These are phyloP conservation scores for Pocota personata DNA, from an alignment of 2,888 invertebrate genomes.

Conservation along the genomic window DNA sequence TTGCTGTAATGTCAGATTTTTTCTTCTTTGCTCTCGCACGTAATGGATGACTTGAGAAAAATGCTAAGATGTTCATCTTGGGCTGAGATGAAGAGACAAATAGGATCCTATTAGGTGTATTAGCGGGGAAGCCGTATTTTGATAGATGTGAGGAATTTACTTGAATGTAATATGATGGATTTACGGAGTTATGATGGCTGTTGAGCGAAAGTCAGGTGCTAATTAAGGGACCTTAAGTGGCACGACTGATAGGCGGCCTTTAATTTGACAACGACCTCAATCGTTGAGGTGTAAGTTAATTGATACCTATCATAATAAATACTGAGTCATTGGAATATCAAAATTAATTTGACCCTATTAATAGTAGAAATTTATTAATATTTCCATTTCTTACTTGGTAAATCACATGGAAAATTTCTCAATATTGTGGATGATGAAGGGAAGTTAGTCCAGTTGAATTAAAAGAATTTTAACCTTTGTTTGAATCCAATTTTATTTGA, in stretches of 20 bases:
- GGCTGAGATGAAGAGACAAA: constrained; percentile 49
- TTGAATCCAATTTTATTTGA: no score
- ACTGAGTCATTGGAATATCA: background rate
- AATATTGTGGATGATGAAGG: no score
- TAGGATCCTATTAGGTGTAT: constrained; percentile 52
- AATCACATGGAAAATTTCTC: no score
- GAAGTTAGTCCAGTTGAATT: no score
- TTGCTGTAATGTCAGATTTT: constrained; percentile 51
- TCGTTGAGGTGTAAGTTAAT: background rate
- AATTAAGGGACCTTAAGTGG: constrained; percentile 27
- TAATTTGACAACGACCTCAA: constrained; percentile 4
- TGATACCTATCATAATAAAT: background rate
- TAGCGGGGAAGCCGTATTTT: constrained; percentile 52
- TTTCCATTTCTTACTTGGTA: no score
- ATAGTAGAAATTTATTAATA: no score
- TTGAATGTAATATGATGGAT: constrained; percentile 33
- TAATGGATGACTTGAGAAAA: constrained; percentile 49
- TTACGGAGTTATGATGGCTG: constrained; percentile 12
- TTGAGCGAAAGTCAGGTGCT: constrained; percentile 47
- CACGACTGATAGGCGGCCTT: constrained; percentile 28
- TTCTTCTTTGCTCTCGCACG: constrained; percentile 27
- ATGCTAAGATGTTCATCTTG: constrained; percentile 20
- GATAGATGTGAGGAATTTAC: constrained; percentile 45
- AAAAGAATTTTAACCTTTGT: no score
- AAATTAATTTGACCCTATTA: no score